Base-by-base conservation (phyloP, 2,113 vertebrate genomes). In the Rissa tridactyla region DNA sequence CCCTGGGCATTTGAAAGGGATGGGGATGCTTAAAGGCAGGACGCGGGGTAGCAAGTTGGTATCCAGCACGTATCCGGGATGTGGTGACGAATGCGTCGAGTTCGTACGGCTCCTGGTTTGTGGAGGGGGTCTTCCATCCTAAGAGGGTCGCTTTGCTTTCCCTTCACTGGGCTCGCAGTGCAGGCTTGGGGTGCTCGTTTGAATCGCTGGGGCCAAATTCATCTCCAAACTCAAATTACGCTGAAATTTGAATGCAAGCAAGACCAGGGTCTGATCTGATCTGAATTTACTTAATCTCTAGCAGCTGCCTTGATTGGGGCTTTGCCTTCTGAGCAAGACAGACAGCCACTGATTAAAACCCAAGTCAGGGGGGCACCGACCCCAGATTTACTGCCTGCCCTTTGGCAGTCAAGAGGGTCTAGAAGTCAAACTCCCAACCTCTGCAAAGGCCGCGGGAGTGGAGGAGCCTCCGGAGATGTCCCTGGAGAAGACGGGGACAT, bases 141-240 rank as follows among this genome's bases (percentile, higher is more conserved):
- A 7, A 23, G 22, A 51, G 14, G 7, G 3, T 44, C 11, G 1
- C 22, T 38, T 42, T 19, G 34, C 30, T 49, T n/a, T 91, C 34
- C 58, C 11, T 69, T 29, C 27, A 0, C 15, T 11, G 54, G 1
- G 1, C 42, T 42, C 0, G 0, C n/a, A 0, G 3, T 9, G 18
- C n/a, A 51, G 49, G 15, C 40, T 65, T n/a, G 23, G 46, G 22
- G 25, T 0, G 1, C 36, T 62, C 0, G 0, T 49, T 62, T 77
- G 92, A 34, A 52, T 47, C 23, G 0, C 0, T 7, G 12, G 49
- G 51, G 55, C 27, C 57, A 87, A 57, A 82, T 51, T 77, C 91
- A 54, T 26, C 77, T 34, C 32, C 13, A 18, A 61, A 30, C 66
- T 44, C 30, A 11, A 58, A 54, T 14, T 68, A 27, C 65, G 8